Conservation (phyloP, 2,888 invertebrate species). For the Synanthedon vespiformis region DNA sequence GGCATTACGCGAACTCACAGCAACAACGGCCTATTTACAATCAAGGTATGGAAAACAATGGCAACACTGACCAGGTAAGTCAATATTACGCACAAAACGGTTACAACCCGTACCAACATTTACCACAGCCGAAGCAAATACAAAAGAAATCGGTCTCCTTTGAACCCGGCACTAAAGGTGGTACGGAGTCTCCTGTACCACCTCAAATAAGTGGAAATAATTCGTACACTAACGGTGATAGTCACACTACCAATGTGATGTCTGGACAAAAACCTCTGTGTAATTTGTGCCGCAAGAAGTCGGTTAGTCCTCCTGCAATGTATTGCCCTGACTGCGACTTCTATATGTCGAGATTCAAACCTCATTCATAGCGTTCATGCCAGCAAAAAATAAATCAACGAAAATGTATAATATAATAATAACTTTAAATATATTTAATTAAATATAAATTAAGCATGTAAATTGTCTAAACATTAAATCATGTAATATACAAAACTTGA, state of each 20-base stretch:
- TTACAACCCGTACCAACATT: slow-evolving; percentile 74
- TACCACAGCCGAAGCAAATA: slow-evolving; percentile 71
- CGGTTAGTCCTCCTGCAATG: slow-evolving; percentile 79
- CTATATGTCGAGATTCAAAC: slow-evolving; percentile 89
- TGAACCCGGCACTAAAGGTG: slow-evolving; percentile 79
- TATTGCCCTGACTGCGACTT: slow-evolving; percentile 94
- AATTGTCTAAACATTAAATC: neutral
- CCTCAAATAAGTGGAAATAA: slow-evolving; percentile 47
- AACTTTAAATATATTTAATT: neutral
- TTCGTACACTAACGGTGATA: slow-evolving; percentile 26
- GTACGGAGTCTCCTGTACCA: slow-evolving; percentile 63
- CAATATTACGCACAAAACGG: slow-evolving; percentile 46
- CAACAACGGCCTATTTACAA: slow-evolving; percentile 52
- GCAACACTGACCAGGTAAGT: slow-evolving; percentile 27
- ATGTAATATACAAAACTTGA: slow-evolving; percentile 16
- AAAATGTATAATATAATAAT: neutral
- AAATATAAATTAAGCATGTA: neutral
- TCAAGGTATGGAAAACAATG: slow-evolving; percentile 31
- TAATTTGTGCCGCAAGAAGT: slow-evolving; percentile 88
- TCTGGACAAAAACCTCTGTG: slow-evolving; percentile 75
- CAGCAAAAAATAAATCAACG: neutral
- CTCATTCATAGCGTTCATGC: slow-evolving; percentile 57
- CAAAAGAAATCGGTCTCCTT: slow-evolving; percentile 80
- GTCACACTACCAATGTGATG: slow-evolving; percentile 28
- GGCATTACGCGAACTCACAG: slow-evolving; percentile 43